These are phyloP conservation scores for Oryctolagus cuniculus DNA, from an alignment of 2,113 vertebrate genomes.

Conservation along the genomic window mOryCun1.1 NC_091432.1:214798501-214799000, in stretches of 20 bases:
- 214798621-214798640: background rate
- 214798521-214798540: background rate
- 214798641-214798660: background rate
- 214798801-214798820: background rate
- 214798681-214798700: background rate
- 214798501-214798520: background rate
- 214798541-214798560: background rate
- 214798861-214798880: background rate
- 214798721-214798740: background rate
- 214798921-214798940: background rate
- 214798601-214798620: background rate
- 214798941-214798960: background rate
- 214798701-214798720: background rate
- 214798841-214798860: background rate
- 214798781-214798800: background rate
- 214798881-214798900: background rate
- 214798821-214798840: background rate
- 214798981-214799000: background rate
- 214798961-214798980: background rate
- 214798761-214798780: background rate
- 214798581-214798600: background rate
- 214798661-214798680: background rate
- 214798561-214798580: background rate
- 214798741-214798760: background rate
- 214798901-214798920: background rate